Conservation (phyloP, 2,113 vertebrate species). For the Cynoglossus semilaevis region DNA sequence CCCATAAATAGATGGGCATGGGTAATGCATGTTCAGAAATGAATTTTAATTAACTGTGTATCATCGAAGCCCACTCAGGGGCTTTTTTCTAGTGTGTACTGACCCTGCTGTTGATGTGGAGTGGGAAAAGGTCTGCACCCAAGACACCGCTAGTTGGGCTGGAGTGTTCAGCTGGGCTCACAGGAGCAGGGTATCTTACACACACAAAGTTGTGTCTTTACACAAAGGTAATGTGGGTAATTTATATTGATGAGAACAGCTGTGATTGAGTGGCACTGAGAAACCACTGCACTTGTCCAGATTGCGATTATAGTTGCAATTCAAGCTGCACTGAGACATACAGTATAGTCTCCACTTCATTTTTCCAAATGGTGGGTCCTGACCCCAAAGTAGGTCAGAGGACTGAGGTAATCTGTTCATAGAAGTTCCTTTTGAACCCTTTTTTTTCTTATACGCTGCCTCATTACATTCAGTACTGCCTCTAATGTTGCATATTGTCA, state of each 20-base stretch:
- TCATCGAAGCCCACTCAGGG: conserved; percentile 65
- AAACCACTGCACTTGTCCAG: conserved; percentile 26
- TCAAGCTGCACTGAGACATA: conserved; percentile 13
- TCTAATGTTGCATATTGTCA: no score
- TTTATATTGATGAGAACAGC: conserved; percentile 45
- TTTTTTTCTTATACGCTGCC: no score
- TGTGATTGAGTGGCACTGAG: conserved; percentile 33
- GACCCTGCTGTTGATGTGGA: conserved; percentile 60
- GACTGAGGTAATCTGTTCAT: no score
- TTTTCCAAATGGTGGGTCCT: conserved; percentile 3
- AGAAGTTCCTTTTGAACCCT: no score
- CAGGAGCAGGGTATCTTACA: conserved; percentile 32
- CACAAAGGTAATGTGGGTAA: conserved; percentile 45
- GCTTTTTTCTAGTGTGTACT: conserved; percentile 64
- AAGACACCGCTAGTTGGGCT: conserved; percentile 45
- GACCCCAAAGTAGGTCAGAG: not conserved
- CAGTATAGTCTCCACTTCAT: conserved; percentile 14
- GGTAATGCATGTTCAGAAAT: conserved; percentile 78
- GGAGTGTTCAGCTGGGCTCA: conserved; percentile 31
- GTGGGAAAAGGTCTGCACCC: conserved; percentile 47
- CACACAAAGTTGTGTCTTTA: conserved; percentile 39
- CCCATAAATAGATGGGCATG: conserved; percentile 78
- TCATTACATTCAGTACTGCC: no score
- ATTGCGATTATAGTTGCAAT: conserved; percentile 22
- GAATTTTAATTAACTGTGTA: conserved; percentile 79